Conservation (phyloP, 2,113 vertebrate species). For the Spermophilus dauricus region DNA sequence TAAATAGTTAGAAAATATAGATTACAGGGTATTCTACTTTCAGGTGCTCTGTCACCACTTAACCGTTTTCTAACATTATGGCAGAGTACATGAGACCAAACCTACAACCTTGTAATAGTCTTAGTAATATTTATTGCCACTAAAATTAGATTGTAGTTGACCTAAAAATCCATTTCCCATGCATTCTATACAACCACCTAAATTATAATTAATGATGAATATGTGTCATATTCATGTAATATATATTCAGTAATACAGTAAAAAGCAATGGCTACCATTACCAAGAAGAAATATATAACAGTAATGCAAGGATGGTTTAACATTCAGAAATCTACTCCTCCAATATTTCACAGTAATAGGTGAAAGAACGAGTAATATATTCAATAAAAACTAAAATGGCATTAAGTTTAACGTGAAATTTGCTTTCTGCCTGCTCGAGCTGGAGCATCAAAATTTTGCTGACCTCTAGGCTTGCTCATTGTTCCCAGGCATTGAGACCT, state of each 20-base stretch:
- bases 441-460: neutral
- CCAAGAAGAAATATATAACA: neutral
- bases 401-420: neutral
- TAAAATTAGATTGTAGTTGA: neutral
- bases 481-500: neutral
- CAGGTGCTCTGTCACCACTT: no score
- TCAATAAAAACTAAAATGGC: neutral
- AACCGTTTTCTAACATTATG: no score
- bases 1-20: neutral
- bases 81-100: neutral
- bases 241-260: neutral
- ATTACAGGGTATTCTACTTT: neutral
- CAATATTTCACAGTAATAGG: neutral
- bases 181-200: neutral
- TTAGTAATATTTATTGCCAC: neutral
- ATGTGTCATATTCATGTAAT: neutral
- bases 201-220: neutral
- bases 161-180: neutral
- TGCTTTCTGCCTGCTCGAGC: neutral
- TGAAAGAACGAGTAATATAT: neutral
- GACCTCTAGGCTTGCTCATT: accelerated
- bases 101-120: neutral
- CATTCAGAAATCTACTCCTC: neutral
- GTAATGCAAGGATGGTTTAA: neutral
- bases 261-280: neutral